Base-by-base conservation (phyloP, 2,888 invertebrate genomes). In the Mimachlamys varia region DNA sequence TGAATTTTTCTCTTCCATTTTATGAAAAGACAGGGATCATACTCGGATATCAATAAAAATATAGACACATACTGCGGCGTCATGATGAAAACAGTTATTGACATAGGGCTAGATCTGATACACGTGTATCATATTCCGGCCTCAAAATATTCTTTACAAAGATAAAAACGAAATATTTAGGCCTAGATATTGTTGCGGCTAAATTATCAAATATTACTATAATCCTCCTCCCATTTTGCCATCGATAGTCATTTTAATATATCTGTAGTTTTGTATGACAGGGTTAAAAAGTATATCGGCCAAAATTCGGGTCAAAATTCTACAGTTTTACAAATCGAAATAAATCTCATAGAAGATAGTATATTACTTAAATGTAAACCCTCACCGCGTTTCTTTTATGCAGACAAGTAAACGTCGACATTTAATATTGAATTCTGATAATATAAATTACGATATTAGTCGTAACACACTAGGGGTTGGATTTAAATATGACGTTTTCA, bases 271-370 rank as follows among this genome's bases (percentile, higher is more conserved):
- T 33, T 7, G 33, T 76, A 76, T 76, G 76, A 76, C 76, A 76
- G 76, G 13, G 19, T 76, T 76, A 27, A 76, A 76, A 33, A 76
- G 10, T 76, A 76, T 76, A 76, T 76, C 33, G 76, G 76, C 76
- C 76, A 27, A 76, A 76, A 33, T 76, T 76, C 76, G 76, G 76
- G 76, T 76, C 76, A 33, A 76, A 76, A 76, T 76, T 33, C 76
- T 44, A 33, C 27, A 33, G 76, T 27, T n/a, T 12, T 76, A 76
- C 76, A 76, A 27, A 33, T 13, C 13, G 13, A 12, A 27, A 76
- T 76, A 27, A 76, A 10, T 76, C 33, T 10, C 76, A 7, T 22
- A 0, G 27, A 27, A 33, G 27, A 33, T 22, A 76, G 13, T 1
- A 7, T 76, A 1, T 10, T 12, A 27, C 12, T 33, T 22, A 76